Evolutionary conservation across 2,113 vertebrate genomes (phyloP).

Genomic region (Carollia perspicillata): DNA sequence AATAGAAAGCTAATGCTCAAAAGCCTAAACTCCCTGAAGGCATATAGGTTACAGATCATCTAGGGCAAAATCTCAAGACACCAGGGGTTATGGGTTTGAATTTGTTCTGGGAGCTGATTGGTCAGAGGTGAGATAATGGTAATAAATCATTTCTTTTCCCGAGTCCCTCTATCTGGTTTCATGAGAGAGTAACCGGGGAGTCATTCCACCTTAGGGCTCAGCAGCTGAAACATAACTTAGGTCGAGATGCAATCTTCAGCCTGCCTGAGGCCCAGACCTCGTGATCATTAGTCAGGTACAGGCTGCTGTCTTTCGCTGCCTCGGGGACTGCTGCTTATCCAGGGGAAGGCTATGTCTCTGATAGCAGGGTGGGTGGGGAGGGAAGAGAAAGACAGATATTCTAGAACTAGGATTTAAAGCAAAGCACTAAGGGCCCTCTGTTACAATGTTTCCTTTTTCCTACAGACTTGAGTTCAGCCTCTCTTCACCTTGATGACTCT

Average conservation of each 20-base stretch:
- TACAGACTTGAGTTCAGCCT: not conserved
- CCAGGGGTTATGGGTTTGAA: not conserved
- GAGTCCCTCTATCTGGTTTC: not conserved
- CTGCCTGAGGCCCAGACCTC: not conserved
- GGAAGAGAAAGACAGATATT: not conserved
- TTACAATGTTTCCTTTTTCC: not conserved
- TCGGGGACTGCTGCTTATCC: not conserved
- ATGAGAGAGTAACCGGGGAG: not conserved
- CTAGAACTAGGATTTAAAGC: not conserved
- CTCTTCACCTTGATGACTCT: not conserved
- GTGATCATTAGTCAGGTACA: not conserved
- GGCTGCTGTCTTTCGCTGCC: not conserved
- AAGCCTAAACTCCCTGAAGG: not conserved
- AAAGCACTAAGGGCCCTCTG: not conserved
- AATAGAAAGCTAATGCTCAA: not conserved
- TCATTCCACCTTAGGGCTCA: not conserved
- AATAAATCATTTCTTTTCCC: not conserved
- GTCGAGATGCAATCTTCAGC: not conserved
- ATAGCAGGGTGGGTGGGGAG: not conserved
- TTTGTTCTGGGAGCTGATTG: not conserved
- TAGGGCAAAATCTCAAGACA: not conserved
- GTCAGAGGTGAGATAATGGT: not conserved
- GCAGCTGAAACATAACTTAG: not conserved
- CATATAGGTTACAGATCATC: not conserved
- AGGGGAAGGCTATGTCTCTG: not conserved